Evolutionary conservation across 2,113 vertebrate genomes (phyloP).

Genomic region (Pachypanchax playfairii): DNA sequence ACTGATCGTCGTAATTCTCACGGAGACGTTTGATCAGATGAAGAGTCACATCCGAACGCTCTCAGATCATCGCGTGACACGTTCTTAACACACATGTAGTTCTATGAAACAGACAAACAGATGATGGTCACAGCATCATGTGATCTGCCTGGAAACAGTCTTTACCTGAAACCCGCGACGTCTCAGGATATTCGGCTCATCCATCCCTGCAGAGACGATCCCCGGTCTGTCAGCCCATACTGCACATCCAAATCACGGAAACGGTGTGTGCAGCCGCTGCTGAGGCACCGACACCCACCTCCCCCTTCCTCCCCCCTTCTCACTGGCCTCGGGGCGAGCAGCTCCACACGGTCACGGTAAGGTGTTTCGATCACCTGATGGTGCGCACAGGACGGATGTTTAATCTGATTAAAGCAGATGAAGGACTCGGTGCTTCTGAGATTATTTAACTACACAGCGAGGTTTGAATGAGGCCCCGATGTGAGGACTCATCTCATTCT

Average conservation of each 20-base stretch:
- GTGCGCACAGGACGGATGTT: too few relatives aligned
- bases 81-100: background rate
- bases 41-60: background rate
- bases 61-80: background rate
- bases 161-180: conserved; percentile 80
- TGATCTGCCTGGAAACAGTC: conserved; percentile 37
- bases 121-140: background rate
- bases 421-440: too few relatives aligned
- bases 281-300: background rate
- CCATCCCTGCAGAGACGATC: conserved; percentile 54
- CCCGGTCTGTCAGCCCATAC: conserved; percentile 50
- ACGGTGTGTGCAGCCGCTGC: too few relatives aligned
- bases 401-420: too few relatives aligned
- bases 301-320: conserved; percentile 3
- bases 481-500: too few relatives aligned
- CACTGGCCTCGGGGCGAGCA: background rate
- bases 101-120: conserved; percentile 1
- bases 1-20: too few relatives aligned
- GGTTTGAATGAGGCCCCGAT: too few relatives aligned
- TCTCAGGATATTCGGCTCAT: conserved; percentile 79
- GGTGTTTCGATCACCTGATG: too few relatives aligned
- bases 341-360: too few relatives aligned
- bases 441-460: too few relatives aligned
- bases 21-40: background rate
- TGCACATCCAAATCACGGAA: conserved; percentile 16